Percentiles rank a stretch among this genome's conserved stretches.
phyloP scores from a whole-genome alignment of 2,113 vertebrate species.

The Isurus oxyrinchus region DNA sequence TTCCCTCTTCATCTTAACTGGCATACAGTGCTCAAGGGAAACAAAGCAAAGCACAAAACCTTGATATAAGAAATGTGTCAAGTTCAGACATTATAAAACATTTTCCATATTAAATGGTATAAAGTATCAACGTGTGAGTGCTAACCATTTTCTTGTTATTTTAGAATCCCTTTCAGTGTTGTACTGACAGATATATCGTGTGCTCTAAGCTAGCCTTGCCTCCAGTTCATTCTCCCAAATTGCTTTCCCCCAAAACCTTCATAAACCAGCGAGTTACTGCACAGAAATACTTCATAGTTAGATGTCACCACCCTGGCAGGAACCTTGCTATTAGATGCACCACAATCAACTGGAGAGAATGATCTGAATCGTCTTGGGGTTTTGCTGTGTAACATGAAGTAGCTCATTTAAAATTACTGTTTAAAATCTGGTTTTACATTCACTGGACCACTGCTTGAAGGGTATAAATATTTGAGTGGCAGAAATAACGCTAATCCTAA shows the following conservation, averaged over 20 bases:
- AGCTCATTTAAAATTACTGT: neutral
- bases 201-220: neutral
- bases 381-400: neutral
- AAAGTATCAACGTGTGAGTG: neutral
- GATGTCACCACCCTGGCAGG: neutral
- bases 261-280: neutral
- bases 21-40: neutral
- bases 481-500: neutral
- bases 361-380: neutral
- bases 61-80: neutral
- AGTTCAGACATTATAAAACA: neutral
- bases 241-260: neutral
- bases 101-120: neutral
- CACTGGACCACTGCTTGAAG: neutral
- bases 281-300: neutral
- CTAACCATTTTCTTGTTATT: neutral
- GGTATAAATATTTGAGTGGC: neutral
- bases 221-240: neutral
- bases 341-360: neutral
- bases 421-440: neutral
- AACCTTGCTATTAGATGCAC: neutral
- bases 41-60: neutral
- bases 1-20: neutral
- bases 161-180: neutral
- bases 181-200: neutral